phyloP scores from a whole-genome alignment of 2,888 invertebrate genomes.

The Sinodicranocentrus sp. region DNA sequence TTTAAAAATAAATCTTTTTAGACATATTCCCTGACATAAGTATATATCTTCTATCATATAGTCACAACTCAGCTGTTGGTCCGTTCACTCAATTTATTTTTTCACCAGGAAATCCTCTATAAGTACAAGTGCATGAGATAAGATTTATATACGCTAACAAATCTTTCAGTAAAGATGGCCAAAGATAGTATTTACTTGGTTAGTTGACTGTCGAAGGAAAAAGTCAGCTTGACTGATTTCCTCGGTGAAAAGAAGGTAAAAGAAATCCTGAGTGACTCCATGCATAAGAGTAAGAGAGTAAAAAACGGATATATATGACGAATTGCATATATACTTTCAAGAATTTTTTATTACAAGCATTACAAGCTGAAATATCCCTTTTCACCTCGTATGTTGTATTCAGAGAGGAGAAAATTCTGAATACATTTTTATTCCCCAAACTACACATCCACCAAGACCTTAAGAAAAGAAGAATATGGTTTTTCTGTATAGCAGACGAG shows the following conservation, averaged over 20 bases:
- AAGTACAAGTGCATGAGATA: neutral
- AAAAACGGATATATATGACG: neutral
- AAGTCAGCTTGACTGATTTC: slow-evolving; percentile 53
- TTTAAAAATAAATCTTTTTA: slow-evolving; percentile 8
- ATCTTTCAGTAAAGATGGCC: no score
- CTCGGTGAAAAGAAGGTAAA: slow-evolving; percentile 27
- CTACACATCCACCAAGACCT: no score
- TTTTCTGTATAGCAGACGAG: no score
- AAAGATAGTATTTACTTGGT: neutral
- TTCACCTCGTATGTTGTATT: no score
- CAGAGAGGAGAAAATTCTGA: neutral
- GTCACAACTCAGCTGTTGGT: slow-evolving; percentile 3
- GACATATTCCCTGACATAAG: no score
- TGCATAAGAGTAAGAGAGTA: neutral
- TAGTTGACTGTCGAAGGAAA: slow-evolving; percentile 23
- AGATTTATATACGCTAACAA: no score
- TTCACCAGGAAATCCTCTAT: neutral
- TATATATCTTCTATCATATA: no score
- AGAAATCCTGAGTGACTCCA: slow-evolving; percentile 34
- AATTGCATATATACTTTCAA: slow-evolving; percentile 13
- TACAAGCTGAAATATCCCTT: no score
- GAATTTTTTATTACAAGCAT: no score
- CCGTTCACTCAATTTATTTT: slow-evolving; percentile 20
- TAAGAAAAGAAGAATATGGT: no score
- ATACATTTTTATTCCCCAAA: no score